A percentile compares a stretch with the other conserved stretches of the same genome.
Conservation (phyloP, 2,113 vertebrate genomes). For the Bos javanicus region DNA sequence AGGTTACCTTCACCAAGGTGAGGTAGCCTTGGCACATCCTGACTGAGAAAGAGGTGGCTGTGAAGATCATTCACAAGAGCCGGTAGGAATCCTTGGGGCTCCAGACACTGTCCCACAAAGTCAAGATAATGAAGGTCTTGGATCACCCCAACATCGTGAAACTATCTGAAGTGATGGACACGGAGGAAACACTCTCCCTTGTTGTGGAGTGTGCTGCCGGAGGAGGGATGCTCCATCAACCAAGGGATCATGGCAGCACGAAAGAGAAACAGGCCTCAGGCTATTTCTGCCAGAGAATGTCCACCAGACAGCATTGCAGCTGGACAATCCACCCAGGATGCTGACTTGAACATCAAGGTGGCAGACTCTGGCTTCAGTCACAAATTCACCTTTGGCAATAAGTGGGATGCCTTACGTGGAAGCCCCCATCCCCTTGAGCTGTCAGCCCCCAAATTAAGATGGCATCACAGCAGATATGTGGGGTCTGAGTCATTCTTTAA, state of each 20-base stretch:
- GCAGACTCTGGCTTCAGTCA: not conserved
- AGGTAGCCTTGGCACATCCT: not conserved
- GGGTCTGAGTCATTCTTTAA: not conserved
- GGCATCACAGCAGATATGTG: not conserved
- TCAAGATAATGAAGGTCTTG: not conserved
- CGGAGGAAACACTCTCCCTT: not conserved
- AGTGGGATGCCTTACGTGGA: not conserved
- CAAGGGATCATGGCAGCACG: too few species aligned
- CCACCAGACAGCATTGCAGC: not conserved
- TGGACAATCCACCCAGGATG: not conserved
- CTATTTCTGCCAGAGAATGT: not conserved
- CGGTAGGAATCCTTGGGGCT: not conserved
- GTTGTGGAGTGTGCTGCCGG: not conserved
- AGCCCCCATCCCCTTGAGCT: not conserved
- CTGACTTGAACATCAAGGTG: not conserved
- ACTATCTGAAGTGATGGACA: not conserved
- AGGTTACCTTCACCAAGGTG: not conserved
- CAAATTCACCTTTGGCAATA: not conserved
- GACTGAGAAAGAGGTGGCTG: not conserved
- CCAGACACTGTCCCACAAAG: not conserved
- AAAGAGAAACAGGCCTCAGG: not conserved
- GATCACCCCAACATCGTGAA: not conserved
- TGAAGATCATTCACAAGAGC: not conserved
- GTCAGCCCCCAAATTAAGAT: not conserved
- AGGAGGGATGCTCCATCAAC: not conserved